phyloP scores from a whole-genome alignment of 2,113 vertebrate species.

The Ciconia stormi region DNA sequence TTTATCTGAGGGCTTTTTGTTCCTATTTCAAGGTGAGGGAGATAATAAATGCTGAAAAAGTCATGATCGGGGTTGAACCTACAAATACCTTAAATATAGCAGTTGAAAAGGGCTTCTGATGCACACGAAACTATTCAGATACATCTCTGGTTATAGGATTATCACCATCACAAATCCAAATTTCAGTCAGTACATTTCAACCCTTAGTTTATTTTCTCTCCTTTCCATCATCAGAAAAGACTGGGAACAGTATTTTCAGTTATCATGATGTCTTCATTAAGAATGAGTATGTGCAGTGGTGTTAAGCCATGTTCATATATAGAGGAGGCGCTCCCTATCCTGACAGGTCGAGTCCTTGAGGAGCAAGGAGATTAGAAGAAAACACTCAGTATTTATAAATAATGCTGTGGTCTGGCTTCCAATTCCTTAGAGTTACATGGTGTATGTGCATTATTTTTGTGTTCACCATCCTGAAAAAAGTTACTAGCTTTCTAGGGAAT shows the following conservation, averaged over 20 bases:
- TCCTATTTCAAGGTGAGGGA: neutral
- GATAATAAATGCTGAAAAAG: neutral
- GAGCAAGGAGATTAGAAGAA: neutral
- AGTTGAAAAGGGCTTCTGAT: neutral
- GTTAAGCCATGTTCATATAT: neutral
- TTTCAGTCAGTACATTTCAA: neutral
- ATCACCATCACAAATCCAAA: neutral
- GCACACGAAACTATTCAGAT: neutral
- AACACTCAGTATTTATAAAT: neutral
- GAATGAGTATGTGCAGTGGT: neutral
- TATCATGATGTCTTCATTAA: neutral
- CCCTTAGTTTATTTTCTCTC: neutral
- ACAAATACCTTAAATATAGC: neutral
- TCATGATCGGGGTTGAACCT: neutral
- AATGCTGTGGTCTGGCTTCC: neutral
- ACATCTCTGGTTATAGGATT: neutral
- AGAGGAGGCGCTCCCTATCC: neutral
- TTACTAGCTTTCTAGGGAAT: conserved; percentile 27
- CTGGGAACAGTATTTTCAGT: neutral
- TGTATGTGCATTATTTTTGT: neutral
- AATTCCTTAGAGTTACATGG: neutral
- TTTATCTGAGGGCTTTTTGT: neutral
- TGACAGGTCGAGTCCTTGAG: neutral
- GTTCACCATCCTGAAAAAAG: neutral
- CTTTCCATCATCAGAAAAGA: neutral